Evolutionary conservation across 2,888 invertebrate species (phyloP).

Genomic region (Epistrophe grossulariae): DNA sequence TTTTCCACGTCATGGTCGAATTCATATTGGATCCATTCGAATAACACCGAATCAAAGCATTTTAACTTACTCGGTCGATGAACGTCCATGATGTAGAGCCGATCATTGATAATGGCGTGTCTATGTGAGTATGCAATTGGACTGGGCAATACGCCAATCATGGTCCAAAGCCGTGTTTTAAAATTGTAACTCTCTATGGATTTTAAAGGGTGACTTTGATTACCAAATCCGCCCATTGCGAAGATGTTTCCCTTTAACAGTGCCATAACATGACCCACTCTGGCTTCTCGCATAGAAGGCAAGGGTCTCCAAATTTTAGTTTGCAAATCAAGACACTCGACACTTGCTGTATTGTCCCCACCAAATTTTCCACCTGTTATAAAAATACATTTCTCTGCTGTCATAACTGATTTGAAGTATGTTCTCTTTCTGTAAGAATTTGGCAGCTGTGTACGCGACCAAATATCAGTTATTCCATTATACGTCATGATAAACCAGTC

Average conservation of each 20-base stretch:
- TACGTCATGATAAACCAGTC: conserved; percentile 3
- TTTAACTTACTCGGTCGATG: neutral
- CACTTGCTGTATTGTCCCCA: neutral
- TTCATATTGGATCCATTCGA: neutral
- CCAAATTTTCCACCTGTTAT: neutral
- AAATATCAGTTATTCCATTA: neutral
- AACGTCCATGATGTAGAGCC: neutral
- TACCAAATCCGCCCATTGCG: neutral
- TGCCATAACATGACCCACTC: neutral
- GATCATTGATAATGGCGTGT: neutral
- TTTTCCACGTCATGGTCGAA: neutral
- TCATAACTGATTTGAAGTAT: neutral
- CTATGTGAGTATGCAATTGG: neutral
- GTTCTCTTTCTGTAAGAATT: neutral
- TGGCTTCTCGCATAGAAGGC: neutral
- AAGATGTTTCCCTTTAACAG: neutral
- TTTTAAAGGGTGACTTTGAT: no score
- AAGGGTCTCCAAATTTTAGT: neutral
- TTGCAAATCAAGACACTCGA: neutral
- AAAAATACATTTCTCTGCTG: neutral
- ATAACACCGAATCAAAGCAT: neutral
- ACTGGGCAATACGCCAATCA: neutral
- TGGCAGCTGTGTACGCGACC: neutral
- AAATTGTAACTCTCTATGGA: neutral
- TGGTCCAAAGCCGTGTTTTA: neutral